These are phyloP conservation scores for Eupithecia tripunctaria DNA, from an alignment of 2,888 invertebrate species.

Conservation along the genomic window DNA sequence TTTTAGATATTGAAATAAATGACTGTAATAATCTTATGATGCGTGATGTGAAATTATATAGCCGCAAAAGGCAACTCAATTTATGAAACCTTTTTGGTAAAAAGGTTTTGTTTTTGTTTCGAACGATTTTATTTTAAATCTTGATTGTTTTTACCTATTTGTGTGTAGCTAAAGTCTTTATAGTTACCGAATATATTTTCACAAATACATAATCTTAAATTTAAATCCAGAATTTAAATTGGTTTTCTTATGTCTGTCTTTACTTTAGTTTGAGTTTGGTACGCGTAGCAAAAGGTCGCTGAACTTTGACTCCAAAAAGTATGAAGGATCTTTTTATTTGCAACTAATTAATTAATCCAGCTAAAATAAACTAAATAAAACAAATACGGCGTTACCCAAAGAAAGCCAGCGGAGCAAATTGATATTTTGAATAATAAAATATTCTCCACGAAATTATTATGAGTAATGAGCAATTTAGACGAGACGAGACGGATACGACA, in stretches of 20 bases:
- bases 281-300: not conserved
- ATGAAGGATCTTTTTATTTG: slow-evolving; percentile 38
- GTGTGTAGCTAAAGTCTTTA: not conserved
- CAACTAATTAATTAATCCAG: slow-evolving; percentile 51
- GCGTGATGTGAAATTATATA: slow-evolving; percentile 29
- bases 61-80: slow-evolving; percentile 17
- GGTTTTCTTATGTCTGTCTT: not conserved
- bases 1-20: slow-evolving; percentile 54
- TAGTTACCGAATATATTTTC: not conserved
- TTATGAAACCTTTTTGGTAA: slow-evolving; percentile 9
- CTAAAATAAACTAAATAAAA: slow-evolving; percentile 54
- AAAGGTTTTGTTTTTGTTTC: not conserved
- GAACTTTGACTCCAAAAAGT: slow-evolving; percentile 20
- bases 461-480: slow-evolving; percentile 51
- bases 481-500: slow-evolving; percentile 10
- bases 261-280: not conserved
- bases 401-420: slow-evolving; percentile 78
- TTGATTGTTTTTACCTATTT: not conserved
- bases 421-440: slow-evolving; percentile 85
- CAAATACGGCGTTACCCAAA: slow-evolving; percentile 60
- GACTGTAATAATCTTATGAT: slow-evolving; percentile 27
- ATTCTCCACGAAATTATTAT: slow-evolving; percentile 77
- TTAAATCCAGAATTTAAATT: not conserved
- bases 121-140: not conserved
- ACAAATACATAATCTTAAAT: not conserved